Evolutionary conservation across 2,888 invertebrate species (phyloP), one percentile per base, ranked within the genome.

Genomic region (Callyntrura guangdongensis): DNA sequence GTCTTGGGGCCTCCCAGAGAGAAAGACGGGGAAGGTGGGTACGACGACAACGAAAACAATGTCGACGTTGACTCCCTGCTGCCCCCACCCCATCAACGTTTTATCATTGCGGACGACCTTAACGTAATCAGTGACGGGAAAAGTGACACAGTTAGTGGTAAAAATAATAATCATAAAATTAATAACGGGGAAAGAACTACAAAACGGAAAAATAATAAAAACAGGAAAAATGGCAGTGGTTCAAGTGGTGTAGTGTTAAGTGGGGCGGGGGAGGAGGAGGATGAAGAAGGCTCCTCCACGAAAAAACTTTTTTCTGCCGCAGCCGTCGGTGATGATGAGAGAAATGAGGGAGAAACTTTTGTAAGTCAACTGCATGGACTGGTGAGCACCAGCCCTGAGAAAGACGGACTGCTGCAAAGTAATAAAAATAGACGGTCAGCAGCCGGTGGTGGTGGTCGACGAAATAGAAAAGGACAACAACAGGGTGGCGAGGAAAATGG

Each of bases 231-330:
- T 25, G 74, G 45, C 17, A n/a, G 12, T 56, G n/a, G 67, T 36
- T 36, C 67, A 36, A 69, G 59, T 61, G 53, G 69, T 79, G 27
- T 79, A 53, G 81, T 81, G 81, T 17, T 8, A 82, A 27, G 47
- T 49, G 36, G 25, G 45, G 74, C n/a, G 74, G 20, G 3, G 61
- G 61, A 17, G 20, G 97, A 97, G 94, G 95, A 95, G 49, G 95
- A 95, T 49, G 96, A 98, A 59, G 95, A 96, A 87, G 97, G 98
- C 9, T 56, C 88, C 17, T 56, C 88, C 45, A 90, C 88, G 8
- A 22, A 59, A 79, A 91, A 89, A 87, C 86, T 86, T 89, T 86
- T 89, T 47, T 64, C 56, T 20, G 47, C 86, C 20, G 47, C 77
- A 47, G 47, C 47, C 5, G 47, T 47, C 1, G 12, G 72, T 47